phyloP scores from a whole-genome alignment of 2,888 invertebrate species.

The Ashinkailepas kermadecensis region DNA sequence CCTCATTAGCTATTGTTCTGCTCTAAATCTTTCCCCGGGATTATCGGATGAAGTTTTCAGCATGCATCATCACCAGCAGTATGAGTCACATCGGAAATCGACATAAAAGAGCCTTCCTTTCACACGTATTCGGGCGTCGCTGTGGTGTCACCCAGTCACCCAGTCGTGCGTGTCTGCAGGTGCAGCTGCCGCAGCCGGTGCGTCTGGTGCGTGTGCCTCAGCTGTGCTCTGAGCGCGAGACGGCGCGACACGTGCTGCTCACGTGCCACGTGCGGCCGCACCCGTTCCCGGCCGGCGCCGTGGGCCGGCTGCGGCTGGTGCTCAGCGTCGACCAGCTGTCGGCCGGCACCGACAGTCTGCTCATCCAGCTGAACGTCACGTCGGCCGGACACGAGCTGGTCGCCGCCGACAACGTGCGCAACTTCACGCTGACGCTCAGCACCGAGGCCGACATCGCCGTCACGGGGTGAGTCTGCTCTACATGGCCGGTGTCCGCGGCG shows the following conservation, averaged over 20 bases:
- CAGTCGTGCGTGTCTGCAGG: neutral
- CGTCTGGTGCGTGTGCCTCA: slow-evolving; percentile 21
- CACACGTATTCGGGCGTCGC: no score
- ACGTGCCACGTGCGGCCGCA: slow-evolving; percentile 14
- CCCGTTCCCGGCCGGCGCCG: slow-evolving; percentile 4
- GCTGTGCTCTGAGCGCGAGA: slow-evolving; percentile 9
- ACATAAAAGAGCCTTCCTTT: no score
- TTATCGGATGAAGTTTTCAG: no score
- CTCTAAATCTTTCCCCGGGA: no score
- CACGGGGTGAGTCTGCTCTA: neutral
- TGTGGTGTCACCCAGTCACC: no score
- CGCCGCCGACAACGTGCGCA: slow-evolving; percentile 1
- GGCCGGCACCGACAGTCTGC: neutral
- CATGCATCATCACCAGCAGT: no score
- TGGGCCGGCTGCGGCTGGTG: neutral
- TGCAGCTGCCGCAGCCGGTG: slow-evolving; percentile 9
- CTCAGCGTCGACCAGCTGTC: neutral
- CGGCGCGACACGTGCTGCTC: neutral
- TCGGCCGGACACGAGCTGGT: slow-evolving; percentile 4
- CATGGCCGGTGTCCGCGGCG: no score
- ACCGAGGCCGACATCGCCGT: slow-evolving; percentile 23
- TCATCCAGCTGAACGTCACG: neutral
- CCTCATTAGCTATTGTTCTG: no score
- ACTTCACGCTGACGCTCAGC: slow-evolving; percentile 2
- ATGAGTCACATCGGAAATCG: no score